Conservation (phyloP, 1,140 invertebrate species). For the Ephestia elutella region DNA sequence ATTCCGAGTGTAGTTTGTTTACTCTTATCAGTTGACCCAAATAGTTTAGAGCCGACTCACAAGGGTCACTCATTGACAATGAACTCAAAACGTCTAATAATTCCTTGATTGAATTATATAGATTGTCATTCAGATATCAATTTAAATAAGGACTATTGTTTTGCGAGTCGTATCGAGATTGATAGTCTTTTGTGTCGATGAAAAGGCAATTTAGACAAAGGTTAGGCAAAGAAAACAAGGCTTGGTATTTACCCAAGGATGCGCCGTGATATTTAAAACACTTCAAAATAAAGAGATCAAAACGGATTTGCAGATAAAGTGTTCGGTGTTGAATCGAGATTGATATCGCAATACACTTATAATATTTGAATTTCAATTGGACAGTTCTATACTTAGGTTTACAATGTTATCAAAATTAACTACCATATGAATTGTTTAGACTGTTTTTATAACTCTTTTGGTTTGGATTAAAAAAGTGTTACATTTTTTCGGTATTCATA, state of each 20-base stretch:
- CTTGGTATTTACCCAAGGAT: constrained; percentile 41
- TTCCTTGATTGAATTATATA: constrained; percentile 26
- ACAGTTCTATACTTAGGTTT: no score
- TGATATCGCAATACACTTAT: constrained; percentile 30
- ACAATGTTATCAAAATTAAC: no score
- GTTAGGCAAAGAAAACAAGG: constrained; percentile 24
- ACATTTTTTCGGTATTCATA: no score
- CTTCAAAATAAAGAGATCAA: constrained; percentile 1
- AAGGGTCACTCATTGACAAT: constrained; percentile 55
- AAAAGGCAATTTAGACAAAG: constrained; percentile 13
- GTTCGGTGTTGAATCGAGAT: constrained; percentile 33
- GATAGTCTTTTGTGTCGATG: constrained; percentile 12
- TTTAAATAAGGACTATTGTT: constrained; percentile 26
- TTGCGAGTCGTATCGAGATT: constrained; percentile 28
- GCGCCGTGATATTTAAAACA: constrained; percentile 11
- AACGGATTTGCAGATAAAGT: constrained; percentile 5
- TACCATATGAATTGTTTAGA: no score
- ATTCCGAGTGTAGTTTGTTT: constrained; percentile 23
- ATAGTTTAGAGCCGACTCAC: constrained; percentile 33
- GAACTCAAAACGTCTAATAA: constrained; percentile 59
- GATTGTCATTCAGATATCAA: constrained; percentile 25
- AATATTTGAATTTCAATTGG: no score
- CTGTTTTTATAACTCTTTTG: no score
- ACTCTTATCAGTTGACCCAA: constrained; percentile 31
- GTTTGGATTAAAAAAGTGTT: no score